These are phyloP conservation scores for Acropora yongei DNA, from an alignment of 64 coral and sea anemone species.

Conservation along the genomic window DNA sequence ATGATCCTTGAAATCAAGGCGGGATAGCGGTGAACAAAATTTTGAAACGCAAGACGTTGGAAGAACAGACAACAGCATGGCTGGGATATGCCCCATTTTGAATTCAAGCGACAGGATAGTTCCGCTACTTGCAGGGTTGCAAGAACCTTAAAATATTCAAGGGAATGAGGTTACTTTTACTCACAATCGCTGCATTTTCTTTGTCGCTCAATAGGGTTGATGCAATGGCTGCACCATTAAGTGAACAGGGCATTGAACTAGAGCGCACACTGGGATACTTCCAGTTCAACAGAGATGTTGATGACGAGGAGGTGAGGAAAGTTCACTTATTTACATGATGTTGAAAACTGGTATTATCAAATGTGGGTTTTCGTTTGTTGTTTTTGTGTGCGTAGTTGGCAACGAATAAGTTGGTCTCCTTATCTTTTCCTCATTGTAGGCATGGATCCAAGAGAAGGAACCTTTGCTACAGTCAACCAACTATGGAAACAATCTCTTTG, in stretches of 20 bases:
- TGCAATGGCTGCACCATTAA: conserved; percentile 82
- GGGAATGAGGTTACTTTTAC: neutral
- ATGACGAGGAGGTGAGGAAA: conserved; percentile 89
- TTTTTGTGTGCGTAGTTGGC: neutral
- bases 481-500: conserved; percentile 95
- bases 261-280: conserved; percentile 92
- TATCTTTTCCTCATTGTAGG: conserved; percentile 25
- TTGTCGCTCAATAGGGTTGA: conserved; percentile 63
- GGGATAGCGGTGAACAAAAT: no score
- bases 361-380: neutral
- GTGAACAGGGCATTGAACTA: conserved; percentile 78
- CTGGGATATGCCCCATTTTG: no score
- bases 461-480: conserved; percentile 91
- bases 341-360: neutral
- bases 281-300: conserved; percentile 98
- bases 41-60: no score
- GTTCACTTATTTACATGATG: neutral
- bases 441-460: conserved; percentile 97
- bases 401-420: neutral
- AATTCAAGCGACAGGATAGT: no score
- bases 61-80: no score
- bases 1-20: no score
- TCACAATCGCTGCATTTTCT: neutral
- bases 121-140: neutral
- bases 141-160: neutral